Evolutionary conservation across 2,797 vertebrate genomes (phyloP).

Genomic region (Anableps anableps): DNA sequence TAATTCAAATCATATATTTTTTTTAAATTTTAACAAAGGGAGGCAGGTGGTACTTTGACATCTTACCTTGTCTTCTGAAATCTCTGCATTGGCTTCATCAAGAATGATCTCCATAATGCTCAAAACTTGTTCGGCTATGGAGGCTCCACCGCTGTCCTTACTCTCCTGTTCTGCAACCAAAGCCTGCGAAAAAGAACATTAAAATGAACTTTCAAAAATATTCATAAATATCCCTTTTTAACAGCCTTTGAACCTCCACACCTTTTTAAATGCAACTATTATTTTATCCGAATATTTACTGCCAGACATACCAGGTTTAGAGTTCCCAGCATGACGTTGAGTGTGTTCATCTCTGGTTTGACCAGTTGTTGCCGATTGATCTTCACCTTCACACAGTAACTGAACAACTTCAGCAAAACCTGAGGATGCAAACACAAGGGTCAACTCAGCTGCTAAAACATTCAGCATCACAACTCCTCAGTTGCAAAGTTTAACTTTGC

Average conservation of each 20-base stretch:
- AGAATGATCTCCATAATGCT: slow-evolving; percentile 99
- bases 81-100: slow-evolving; percentile 97
- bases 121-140: slow-evolving; percentile 97
- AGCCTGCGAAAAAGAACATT: slow-evolving; percentile 80
- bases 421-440: slow-evolving; percentile 49
- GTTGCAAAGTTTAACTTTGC: background rate
- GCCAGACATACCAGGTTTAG: slow-evolving; percentile 89
- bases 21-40: background rate
- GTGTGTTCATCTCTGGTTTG: slow-evolving; percentile 97
- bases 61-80: slow-evolving; percentile 96
- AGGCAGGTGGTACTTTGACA: background rate
- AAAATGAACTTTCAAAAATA: background rate
- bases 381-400: slow-evolving; percentile 98
- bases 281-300: background rate
- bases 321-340: slow-evolving; percentile 98
- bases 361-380: slow-evolving; percentile 97
- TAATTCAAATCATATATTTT: background rate
- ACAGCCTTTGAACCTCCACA: background rate
- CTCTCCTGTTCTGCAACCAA: slow-evolving; percentile 98
- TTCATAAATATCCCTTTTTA: background rate
- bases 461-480: background rate
- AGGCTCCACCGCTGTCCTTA: slow-evolving; percentile 96
- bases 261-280: background rate
- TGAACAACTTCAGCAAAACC: slow-evolving; percentile 97
- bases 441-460: background rate